phyloP scores from a whole-genome alignment of 23 tunicate genomes.

The Ciona savignyi region DNA sequence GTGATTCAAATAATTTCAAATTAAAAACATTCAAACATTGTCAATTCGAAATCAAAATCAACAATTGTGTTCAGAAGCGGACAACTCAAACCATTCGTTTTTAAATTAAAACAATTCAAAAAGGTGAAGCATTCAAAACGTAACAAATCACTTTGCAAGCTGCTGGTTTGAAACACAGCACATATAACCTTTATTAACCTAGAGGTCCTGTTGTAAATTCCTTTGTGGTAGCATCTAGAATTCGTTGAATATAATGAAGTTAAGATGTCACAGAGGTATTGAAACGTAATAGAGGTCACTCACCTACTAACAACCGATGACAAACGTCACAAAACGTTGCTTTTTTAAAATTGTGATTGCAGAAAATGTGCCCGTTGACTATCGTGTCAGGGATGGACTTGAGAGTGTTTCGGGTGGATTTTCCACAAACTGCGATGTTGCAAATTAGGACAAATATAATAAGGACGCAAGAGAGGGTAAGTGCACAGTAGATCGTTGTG shows the following conservation, averaged over 20 bases:
- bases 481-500: too few relatives aligned
- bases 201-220: background rate
- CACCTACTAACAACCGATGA: conserved; percentile 54
- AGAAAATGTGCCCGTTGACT: conserved; percentile 35
- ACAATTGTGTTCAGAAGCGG: too few relatives aligned
- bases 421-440: background rate
- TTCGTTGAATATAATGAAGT: background rate
- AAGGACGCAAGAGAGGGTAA: too few relatives aligned
- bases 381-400: background rate
- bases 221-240: background rate
- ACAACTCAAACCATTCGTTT: too few relatives aligned
- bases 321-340: conserved; percentile 75
- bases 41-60: too few relatives aligned
- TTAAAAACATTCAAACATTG: too few relatives aligned
- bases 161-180: background rate
- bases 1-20: too few relatives aligned
- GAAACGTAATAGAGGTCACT: background rate
- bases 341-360: conserved; percentile 38
- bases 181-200: background rate
- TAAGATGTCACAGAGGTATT: background rate
- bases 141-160: background rate
- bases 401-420: background rate
- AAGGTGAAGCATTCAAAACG: too few relatives aligned
- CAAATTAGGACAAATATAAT: too few relatives aligned
- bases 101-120: too few relatives aligned